Conservation (phyloP, 2,113 vertebrate genomes). For the Leptosomus discolor region DNA sequence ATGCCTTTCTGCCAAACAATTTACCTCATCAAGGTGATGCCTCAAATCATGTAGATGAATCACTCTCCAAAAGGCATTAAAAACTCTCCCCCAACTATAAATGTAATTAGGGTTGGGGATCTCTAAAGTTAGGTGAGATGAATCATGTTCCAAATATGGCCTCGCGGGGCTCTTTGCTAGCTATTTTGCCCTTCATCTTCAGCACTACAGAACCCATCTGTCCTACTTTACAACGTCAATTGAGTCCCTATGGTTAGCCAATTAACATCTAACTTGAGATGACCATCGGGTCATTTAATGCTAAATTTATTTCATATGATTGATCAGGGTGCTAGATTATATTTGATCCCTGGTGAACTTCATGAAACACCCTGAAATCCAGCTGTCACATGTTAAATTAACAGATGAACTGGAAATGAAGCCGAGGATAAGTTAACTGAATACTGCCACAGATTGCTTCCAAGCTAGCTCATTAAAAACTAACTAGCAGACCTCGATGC, state of each 20-base stretch:
- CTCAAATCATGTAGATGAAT: neutral
- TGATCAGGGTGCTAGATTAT: slow-evolving; percentile 28
- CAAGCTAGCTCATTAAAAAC: slow-evolving; percentile 39
- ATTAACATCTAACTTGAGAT: slow-evolving; percentile 41
- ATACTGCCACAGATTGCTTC: neutral
- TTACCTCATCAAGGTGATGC: neutral
- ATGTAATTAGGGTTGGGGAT: neutral
- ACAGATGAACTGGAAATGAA: slow-evolving; percentile 18
- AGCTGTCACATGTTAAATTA: slow-evolving; percentile 3
- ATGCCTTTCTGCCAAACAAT: neutral
- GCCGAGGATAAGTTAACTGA: neutral
- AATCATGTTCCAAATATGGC: neutral
- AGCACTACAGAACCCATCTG: slow-evolving; percentile 15
- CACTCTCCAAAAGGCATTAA: neutral
- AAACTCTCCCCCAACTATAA: neutral
- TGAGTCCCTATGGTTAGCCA: slow-evolving; percentile 11
- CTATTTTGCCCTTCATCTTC: slow-evolving; percentile 2
- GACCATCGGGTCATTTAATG: slow-evolving; percentile 21
- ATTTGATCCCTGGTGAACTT: slow-evolving; percentile 43
- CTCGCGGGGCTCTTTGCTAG: neutral
- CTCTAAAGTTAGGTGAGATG: neutral
- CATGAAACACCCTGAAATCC: neutral
- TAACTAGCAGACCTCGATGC: slow-evolving; percentile 16
- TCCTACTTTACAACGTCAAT: slow-evolving; percentile 18
- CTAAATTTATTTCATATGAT: slow-evolving; percentile 48